phyloP scores from a whole-genome alignment of 2,797 vertebrate genomes.

The Cossypha niveicapilla region DNA sequence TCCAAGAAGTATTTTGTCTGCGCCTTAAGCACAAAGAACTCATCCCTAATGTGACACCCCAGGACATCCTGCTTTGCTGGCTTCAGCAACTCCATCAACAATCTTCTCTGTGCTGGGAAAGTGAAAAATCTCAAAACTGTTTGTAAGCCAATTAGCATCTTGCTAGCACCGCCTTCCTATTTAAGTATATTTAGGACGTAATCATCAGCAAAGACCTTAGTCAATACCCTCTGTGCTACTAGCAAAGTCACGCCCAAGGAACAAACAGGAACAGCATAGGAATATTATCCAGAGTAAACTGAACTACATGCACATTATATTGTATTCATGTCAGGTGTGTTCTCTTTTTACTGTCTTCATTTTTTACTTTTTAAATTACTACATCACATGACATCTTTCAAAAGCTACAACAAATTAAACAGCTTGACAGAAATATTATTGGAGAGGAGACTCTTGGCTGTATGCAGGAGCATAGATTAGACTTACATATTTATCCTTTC shows the following conservation, averaged over 20 bases:
- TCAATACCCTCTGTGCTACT: not conserved
- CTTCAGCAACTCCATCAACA: accelerated
- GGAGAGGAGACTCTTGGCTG: not conserved
- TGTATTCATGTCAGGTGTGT: not conserved
- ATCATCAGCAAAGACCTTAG: not conserved
- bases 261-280: not conserved
- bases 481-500: conserved; percentile 20
- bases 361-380: conserved; percentile 5
- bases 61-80: not conserved
- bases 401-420: conserved; percentile 32
- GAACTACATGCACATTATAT: not conserved
- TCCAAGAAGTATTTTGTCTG: not conserved
- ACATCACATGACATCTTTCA: not conserved
- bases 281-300: not conserved
- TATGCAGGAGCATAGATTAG: not conserved
- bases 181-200: not conserved
- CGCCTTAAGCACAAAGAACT: not conserved
- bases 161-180: not conserved
- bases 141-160: not conserved
- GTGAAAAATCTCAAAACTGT: not conserved
- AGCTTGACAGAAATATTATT: conserved; percentile 7
- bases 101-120: not conserved
- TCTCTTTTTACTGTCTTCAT: not conserved
- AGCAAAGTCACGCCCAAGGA: not conserved
- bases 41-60: not conserved